These are phyloP conservation scores for Cotesia vestalis DNA, from an alignment of 1,140 invertebrate genomes.

Conservation along the genomic window DNA sequence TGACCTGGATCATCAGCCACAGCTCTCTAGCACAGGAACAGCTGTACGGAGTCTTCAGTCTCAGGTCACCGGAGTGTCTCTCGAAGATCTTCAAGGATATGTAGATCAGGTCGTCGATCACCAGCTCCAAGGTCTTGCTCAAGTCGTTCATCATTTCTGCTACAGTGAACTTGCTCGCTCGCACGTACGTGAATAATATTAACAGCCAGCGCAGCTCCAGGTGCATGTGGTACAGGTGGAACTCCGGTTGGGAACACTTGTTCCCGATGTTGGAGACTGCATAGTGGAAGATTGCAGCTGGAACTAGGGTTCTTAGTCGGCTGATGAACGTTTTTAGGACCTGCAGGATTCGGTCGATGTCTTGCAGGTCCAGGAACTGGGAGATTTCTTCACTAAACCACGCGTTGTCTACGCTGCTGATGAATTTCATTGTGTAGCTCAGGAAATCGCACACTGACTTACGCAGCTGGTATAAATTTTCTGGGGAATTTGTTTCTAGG, in stretches of 20 bases:
- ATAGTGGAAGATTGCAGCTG: conserved; percentile 59
- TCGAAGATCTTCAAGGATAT: conserved; percentile 56
- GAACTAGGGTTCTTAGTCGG: conserved; percentile 48
- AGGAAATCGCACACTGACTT: conserved; percentile 54
- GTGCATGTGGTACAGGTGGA: conserved; percentile 64
- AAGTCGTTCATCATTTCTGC: conserved; percentile 47
- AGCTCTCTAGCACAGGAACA: conserved; percentile 64
- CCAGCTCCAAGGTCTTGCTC: conserved; percentile 44
- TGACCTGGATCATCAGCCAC: conserved; percentile 61
- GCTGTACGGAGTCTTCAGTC: conserved; percentile 57
- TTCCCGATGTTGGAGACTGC: conserved; percentile 58
- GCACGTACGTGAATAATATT: conserved; percentile 52
- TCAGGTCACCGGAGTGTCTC: conserved; percentile 50
- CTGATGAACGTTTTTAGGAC: conserved; percentile 51
- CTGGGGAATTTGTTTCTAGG: conserved; percentile 25
- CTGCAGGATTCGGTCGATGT: conserved; percentile 49
- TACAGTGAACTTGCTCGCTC: conserved; percentile 40
- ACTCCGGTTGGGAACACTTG: conserved; percentile 59
- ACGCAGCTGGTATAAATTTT: conserved; percentile 52
- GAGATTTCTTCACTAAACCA: conserved; percentile 41
- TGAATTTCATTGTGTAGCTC: conserved; percentile 50
- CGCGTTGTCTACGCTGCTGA: conserved; percentile 53
- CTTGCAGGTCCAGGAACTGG: conserved; percentile 44
- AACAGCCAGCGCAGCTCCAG: conserved; percentile 63
- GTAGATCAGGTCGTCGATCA: conserved; percentile 57